Percentiles rank a stretch among this genome's conserved stretches.
Evolutionary conservation across 2,113 vertebrate species (phyloP).

Genomic region (Gobiocypris rarus): DNA sequence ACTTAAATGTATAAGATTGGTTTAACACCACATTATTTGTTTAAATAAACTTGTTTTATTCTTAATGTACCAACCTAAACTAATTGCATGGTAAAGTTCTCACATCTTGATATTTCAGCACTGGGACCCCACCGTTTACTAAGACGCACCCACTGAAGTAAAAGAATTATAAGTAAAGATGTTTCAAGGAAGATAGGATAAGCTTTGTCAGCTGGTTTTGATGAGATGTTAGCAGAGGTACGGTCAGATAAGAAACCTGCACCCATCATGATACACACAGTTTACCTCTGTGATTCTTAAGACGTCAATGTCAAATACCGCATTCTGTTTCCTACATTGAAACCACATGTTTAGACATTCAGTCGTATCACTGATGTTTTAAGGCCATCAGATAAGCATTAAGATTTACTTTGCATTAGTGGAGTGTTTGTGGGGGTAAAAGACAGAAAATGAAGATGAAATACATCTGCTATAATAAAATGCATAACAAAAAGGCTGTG

Average conservation of each 20-base stretch:
- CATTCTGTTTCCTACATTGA: constrained; percentile 9
- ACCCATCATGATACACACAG: constrained; percentile 35
- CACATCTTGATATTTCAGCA: not conserved
- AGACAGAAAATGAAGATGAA: not conserved
- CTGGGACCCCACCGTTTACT: too few species aligned
- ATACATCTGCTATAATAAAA: not conserved
- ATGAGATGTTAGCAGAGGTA: constrained; percentile 46
- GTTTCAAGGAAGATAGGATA: constrained; percentile 15
- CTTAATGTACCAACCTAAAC: too few species aligned
- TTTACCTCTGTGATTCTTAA: constrained; percentile 31
- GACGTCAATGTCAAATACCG: constrained; percentile 1
- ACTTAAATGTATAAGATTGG: too few species aligned
- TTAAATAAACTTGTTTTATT: too few species aligned
- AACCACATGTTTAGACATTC: constrained; percentile 16
- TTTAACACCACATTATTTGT: too few species aligned
- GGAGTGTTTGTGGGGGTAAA: not conserved
- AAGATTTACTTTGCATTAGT: not conserved
- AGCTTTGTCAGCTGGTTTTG: constrained; percentile 57
- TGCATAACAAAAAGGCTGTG: not conserved
- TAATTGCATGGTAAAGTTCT: too few species aligned
- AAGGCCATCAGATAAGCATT: constrained; percentile 1
- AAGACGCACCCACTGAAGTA: not conserved
- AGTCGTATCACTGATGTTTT: not conserved
- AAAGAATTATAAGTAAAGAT: constrained; percentile 5
- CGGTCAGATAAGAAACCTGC: constrained; percentile 51